These are phyloP conservation scores for Amia ocellicauda DNA, from an alignment of 2,113 vertebrate species.

Conservation along the genomic window DNA sequence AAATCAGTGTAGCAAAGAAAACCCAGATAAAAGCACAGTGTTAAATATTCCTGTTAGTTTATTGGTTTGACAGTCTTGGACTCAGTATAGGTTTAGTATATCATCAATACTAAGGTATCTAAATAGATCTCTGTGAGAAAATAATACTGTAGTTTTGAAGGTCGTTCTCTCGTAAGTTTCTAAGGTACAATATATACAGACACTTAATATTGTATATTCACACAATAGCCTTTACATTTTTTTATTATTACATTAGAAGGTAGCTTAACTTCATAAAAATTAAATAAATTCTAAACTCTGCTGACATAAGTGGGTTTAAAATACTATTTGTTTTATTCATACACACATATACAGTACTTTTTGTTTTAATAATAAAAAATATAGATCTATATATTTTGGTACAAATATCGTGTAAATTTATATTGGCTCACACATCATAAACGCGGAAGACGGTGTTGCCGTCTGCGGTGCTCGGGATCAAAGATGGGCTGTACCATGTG, in stretches of 20 bases:
- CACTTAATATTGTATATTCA: constrained; percentile 48
- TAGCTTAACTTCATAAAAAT: constrained; percentile 40
- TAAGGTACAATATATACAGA: constrained; percentile 60
- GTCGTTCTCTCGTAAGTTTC: constrained; percentile 49
- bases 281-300: constrained; percentile 54
- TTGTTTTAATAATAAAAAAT: constrained; percentile 25
- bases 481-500: too few relatives aligned
- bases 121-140: constrained; percentile 62
- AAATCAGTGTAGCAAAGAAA: too few relatives aligned
- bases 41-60: constrained; percentile 50
- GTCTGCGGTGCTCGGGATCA: too few relatives aligned
- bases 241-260: constrained; percentile 51
- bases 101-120: constrained; percentile 57
- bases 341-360: constrained; percentile 34
- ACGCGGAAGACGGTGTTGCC: too few relatives aligned
- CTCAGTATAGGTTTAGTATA: constrained; percentile 33
- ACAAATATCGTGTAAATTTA: constrained; percentile 8
- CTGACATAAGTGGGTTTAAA: constrained; percentile 53
- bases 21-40: background rate
- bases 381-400: constrained; percentile 17
- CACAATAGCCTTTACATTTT: constrained; percentile 49
- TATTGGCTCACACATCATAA: constrained; percentile 30
- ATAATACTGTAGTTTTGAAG: constrained; percentile 60
- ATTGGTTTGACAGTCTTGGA: constrained; percentile 60
- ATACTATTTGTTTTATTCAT: constrained; percentile 31